Conservation (phyloP, 2,113 vertebrate genomes). For the Chlamydotis undulata region DNA sequence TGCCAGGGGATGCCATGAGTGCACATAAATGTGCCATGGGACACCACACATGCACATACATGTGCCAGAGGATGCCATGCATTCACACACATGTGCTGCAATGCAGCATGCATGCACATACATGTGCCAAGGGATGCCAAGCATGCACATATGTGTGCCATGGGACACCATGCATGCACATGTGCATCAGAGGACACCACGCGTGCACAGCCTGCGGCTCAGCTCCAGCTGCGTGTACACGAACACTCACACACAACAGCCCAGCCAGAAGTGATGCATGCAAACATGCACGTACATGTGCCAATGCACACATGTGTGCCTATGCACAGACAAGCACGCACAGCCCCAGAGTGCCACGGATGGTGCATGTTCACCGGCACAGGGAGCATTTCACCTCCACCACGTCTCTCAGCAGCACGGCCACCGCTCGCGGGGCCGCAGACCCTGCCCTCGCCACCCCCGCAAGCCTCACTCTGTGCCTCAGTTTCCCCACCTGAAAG, state of each 20-base stretch:
- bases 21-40: neutral
- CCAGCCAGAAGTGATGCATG: neutral
- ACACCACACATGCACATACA: rapidly evolving
- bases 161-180: neutral
- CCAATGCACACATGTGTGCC: neutral
- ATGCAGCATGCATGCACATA: neutral
- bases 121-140: neutral
- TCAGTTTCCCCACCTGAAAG: neutral
- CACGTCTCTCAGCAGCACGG: neutral
- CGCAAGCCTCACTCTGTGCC: neutral
- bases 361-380: too few relatives aligned
- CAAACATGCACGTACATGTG: neutral
- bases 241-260: too few relatives aligned
- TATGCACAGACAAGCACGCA: rapidly evolving
- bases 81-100: neutral
- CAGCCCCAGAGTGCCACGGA: neutral
- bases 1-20: neutral
- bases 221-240: neutral
- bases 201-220: neutral
- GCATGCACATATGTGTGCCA: rapidly evolving
- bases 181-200: neutral
- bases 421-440: rapidly evolving
- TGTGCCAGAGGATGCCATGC: neutral
- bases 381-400: rapidly evolving
- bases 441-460: rapidly evolving